phyloP scores from a whole-genome alignment of 2,113 vertebrate species.

The Engystomops pustulosus region DNA sequence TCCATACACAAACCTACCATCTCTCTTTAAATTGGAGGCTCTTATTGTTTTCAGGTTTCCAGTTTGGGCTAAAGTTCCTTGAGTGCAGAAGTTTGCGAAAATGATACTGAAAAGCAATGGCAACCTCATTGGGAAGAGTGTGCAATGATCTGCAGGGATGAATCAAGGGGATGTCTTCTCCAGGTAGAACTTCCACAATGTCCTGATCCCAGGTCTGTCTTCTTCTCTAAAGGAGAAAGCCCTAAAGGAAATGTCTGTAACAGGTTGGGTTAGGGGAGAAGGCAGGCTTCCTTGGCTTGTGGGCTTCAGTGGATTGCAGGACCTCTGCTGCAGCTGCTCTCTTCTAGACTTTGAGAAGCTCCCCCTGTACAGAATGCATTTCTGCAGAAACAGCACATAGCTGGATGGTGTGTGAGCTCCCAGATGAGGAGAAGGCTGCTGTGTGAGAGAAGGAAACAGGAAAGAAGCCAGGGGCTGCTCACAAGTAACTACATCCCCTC shows the following conservation, averaged over 20 bases:
- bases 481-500: slow-evolving; percentile 37
- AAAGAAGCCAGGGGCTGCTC: slow-evolving; percentile 54
- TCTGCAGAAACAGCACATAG: slow-evolving; percentile 58
- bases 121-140: slow-evolving; percentile 75
- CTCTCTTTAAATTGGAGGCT: slow-evolving; percentile 73
- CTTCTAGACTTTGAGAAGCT: slow-evolving; percentile 55
- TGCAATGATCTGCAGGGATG: background rate
- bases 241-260: slow-evolving; percentile 8
- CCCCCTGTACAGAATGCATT: slow-evolving; percentile 52
- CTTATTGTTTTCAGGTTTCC: slow-evolving; percentile 76
- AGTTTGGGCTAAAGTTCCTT: slow-evolving; percentile 72
- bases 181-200: slow-evolving; percentile 19
- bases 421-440: slow-evolving; percentile 60
- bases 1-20: slow-evolving; percentile 72
- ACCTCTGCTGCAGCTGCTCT: slow-evolving; percentile 45
- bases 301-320: slow-evolving; percentile 5
- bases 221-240: background rate
- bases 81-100: slow-evolving; percentile 73
- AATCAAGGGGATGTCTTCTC: slow-evolving; percentile 15
- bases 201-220: background rate
- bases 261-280: slow-evolving; percentile 27
- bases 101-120: slow-evolving; percentile 70
- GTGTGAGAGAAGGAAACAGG: slow-evolving; percentile 61
- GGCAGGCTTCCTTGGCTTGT: background rate
- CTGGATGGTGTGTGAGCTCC: slow-evolving; percentile 52